Conservation (phyloP, 2,888 invertebrate species). For the Hedya salicella region DNA sequence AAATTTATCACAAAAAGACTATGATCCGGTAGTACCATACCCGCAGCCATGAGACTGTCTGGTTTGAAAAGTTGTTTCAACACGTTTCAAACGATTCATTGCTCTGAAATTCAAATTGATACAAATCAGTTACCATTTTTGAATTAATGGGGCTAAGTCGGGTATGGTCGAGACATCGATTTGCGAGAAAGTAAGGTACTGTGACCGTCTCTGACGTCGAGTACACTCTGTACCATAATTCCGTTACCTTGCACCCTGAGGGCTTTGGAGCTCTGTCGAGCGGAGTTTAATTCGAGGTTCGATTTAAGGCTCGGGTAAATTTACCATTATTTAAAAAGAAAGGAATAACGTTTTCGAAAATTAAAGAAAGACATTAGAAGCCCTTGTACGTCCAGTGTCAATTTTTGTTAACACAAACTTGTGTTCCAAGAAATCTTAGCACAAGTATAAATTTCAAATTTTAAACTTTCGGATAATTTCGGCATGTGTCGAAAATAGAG, state of each 20-base stretch:
- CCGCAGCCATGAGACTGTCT: conserved; percentile 4
- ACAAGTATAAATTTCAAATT: too few species aligned
- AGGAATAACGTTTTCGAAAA: conserved; percentile 25
- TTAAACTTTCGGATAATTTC: too few species aligned
- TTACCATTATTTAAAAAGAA: conserved; percentile 29
- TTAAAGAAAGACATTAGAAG: conserved; percentile 8
- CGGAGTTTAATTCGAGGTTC: conserved; percentile 36
- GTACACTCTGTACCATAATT: conserved; percentile 37
- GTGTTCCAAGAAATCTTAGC: too few species aligned
- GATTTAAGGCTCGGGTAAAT: conserved; percentile 34
- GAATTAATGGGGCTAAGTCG: conserved; percentile 21
- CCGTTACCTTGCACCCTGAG: conserved; percentile 48
- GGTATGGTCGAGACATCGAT: conserved; percentile 28
- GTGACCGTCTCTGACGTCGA: conserved; percentile 40
- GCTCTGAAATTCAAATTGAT: conserved; percentile 39
- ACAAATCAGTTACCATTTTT: conserved; percentile 37
- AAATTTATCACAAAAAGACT: conserved; percentile 27
- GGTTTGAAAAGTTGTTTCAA: conserved; percentile 25
- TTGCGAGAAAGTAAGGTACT: conserved; percentile 21
- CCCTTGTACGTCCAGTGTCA: too few species aligned
- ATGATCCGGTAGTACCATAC: conserved; percentile 25
- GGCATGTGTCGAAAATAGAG: too few species aligned
- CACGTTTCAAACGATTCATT: conserved; percentile 23
- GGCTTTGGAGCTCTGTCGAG: conserved; percentile 41
- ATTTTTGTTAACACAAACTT: too few species aligned